Percentiles rank a stretch among this genome's conserved stretches.
Evolutionary conservation across 2,888 invertebrate species (phyloP).

Genomic region (Molanna angustata): DNA sequence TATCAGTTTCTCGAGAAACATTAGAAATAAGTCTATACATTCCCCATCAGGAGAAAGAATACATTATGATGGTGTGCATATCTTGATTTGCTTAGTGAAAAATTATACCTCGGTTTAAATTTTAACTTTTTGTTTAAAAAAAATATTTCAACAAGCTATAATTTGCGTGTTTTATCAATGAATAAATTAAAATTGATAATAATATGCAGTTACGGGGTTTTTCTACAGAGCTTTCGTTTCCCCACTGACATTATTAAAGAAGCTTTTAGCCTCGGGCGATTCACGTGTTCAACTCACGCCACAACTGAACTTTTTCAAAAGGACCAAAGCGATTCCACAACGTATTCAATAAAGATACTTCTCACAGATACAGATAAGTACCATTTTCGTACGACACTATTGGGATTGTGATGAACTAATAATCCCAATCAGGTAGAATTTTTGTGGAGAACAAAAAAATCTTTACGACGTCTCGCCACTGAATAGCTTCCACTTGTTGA

Average conservation of each 20-base stretch:
- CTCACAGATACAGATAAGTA: neutral
- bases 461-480: slow-evolving; percentile 23
- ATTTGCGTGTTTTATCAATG: too few species aligned
- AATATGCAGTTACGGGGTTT: neutral
- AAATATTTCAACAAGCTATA: too few species aligned
- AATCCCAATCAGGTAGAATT: slow-evolving; percentile 15
- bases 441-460: slow-evolving; percentile 20
- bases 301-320: slow-evolving; percentile 16
- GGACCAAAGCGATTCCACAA: slow-evolving; percentile 6
- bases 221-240: neutral
- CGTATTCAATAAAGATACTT: neutral
- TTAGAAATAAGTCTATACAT: too few species aligned
- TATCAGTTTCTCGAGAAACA: too few species aligned
- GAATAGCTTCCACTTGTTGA: slow-evolving; percentile 35
- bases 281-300: slow-evolving; percentile 43
- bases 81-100: too few species aligned
- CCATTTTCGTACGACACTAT: slow-evolving; percentile 7
- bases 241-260: slow-evolving; percentile 26
- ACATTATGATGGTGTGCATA: too few species aligned
- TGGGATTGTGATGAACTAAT: neutral
- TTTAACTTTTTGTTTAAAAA: too few species aligned
- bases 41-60: too few species aligned
- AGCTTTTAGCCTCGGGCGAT: slow-evolving; percentile 40
- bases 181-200: too few species aligned
- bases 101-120: too few species aligned